Percentiles rank a stretch among this genome's conserved stretches.
These are phyloP conservation scores for Dendrolimus kikuchii DNA, from an alignment of 1,140 invertebrate genomes.

Conservation along the genomic window DNA sequence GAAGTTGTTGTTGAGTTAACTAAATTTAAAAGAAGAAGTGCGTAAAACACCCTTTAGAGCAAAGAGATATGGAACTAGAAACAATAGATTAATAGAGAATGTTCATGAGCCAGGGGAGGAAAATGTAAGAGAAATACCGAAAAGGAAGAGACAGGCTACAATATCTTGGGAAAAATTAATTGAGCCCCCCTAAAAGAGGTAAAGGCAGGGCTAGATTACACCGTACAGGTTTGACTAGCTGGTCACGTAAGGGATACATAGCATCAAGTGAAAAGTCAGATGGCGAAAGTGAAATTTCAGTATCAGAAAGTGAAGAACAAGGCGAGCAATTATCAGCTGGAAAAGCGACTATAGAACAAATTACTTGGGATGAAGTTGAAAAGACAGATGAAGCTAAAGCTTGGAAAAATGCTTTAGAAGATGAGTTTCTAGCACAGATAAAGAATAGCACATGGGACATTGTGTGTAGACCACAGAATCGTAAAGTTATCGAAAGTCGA, in stretches of 20 bases:
- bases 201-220: slow-evolving; percentile 14
- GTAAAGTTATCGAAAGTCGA: too few relatives aligned
- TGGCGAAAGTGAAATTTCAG: slow-evolving; percentile 1
- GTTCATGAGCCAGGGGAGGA: background rate
- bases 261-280: slow-evolving; percentile 2
- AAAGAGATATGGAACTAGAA: background rate
- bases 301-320: slow-evolving; percentile 7
- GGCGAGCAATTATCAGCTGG: slow-evolving; percentile 6
- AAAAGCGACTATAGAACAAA: slow-evolving; percentile 11
- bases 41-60: too few relatives aligned
- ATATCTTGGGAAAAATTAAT: slow-evolving; percentile 8
- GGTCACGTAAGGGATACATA: slow-evolving; percentile 12
- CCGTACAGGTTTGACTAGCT: slow-evolving; percentile 12
- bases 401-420: too few relatives aligned
- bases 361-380: slow-evolving; percentile 17
- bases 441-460: too few relatives aligned
- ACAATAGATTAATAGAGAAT: background rate
- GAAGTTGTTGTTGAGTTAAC: slow-evolving; percentile 1
- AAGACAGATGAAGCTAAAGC: slow-evolving; percentile 7
- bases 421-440: too few relatives aligned
- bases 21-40: background rate
- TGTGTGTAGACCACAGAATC: too few relatives aligned
- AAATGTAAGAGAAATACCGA: background rate
- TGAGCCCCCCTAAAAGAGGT: slow-evolving; percentile 10
- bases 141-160: slow-evolving; percentile 3